Evolutionary conservation across 2,888 invertebrate species (phyloP).

Genomic region (Cataglyphis cursor): DNA sequence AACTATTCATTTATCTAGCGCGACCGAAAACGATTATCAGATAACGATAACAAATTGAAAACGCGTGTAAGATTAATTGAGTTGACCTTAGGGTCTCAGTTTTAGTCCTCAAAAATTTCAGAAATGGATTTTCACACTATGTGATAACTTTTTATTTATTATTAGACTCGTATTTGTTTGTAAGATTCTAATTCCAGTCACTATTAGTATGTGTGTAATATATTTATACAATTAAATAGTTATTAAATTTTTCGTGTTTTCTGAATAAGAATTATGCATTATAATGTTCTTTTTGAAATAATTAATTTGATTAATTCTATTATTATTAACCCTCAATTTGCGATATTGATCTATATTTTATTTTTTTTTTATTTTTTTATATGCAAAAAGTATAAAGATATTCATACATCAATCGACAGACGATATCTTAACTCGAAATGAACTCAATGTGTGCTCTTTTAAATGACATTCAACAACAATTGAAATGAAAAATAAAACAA

Average conservation of each 20-base stretch:
- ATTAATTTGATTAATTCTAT: neutral
- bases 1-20: neutral
- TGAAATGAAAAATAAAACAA: constrained; percentile 31
- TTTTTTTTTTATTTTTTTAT: neutral
- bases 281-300: neutral
- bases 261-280: neutral
- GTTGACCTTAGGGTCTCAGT: neutral
- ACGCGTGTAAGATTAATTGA: neutral
- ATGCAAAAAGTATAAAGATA: neutral
- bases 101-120: neutral
- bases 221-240: neutral
- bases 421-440: neutral
- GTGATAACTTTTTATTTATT: neutral
- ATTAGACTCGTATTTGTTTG: neutral
- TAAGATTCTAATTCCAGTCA: neutral
- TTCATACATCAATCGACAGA: neutral
- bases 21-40: neutral
- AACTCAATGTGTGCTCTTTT: constrained; percentile 7
- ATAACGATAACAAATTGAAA: neutral
- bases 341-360: neutral
- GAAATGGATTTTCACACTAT: neutral
- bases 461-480: constrained; percentile 42
- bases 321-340: neutral
- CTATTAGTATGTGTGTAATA: neutral
- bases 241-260: neutral